Base-by-base conservation (phyloP, 2,888 invertebrate genomes). In the Hydrotaea cyrtoneurina region DNA sequence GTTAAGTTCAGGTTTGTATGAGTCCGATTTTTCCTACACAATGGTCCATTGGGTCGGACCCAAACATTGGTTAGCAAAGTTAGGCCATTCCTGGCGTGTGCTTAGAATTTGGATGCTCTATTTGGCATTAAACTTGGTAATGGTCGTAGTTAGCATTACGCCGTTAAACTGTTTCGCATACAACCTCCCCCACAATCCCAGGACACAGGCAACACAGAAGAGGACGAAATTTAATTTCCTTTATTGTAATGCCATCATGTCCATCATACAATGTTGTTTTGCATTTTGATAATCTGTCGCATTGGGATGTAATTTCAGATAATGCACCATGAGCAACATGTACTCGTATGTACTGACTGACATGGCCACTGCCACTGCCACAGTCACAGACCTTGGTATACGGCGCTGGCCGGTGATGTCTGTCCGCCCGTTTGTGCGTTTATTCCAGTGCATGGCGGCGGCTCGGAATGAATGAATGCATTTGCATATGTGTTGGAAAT, bases 231-330 rank as follows among this genome's bases (percentile, higher is more conserved):
- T 84, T 72, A 84, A 84, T 84, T 81, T 81, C 81, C 81, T 73
- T 81, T 78, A 84, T 78, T 81, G 81, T 81, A 72, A 84, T 80
- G 80, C 80, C 80, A 78, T 82, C 79, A 77, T 82, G 80, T 85
- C 79, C 84, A 84, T 84, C 84, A 81, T 81, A 75, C 23, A 77
- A 85, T 82, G 82, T 85, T 82, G 82, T 85, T 85, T 78, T 85
- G 80, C 82, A 85, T 82, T 85, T 82, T 85, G 82, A 82, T 82
- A 82, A 85, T 85, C 86, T 83, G 80, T 86, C 80, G 80, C 86
- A 78, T 86, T 86, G 86, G 86, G 86, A 86, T 83, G 83, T 86
- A 86, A 86, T 86, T 83, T 83, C 78, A 86, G 86, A 86, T 86
- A 83, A 86, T 80, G 78, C 78, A 73, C 78, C 80, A 43, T 46